These are phyloP conservation scores for Anableps anableps DNA, from an alignment of 2,797 vertebrate species.

Conservation along the genomic window DNA sequence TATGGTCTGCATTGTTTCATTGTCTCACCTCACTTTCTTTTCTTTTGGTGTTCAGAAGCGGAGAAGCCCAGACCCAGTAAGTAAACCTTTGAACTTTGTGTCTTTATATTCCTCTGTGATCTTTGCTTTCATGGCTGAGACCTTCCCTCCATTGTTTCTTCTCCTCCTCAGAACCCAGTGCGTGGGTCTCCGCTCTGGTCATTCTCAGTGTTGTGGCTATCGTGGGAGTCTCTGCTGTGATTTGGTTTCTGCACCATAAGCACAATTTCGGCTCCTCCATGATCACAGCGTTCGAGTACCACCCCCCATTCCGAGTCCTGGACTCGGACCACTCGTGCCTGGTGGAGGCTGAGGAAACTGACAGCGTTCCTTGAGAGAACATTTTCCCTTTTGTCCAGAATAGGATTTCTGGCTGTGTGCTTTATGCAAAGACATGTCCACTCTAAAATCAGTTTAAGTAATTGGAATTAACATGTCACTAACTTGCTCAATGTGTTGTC, in stretches of 20 bases:
- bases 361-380: slow-evolving; percentile 70
- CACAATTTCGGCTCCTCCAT: slow-evolving; percentile 65
- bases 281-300: slow-evolving; percentile 81
- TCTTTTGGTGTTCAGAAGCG: slow-evolving; percentile 56
- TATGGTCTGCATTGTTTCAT: slow-evolving; percentile 11
- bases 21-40: slow-evolving; percentile 16
- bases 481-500: slow-evolving; percentile 22
- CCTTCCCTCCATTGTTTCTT: slow-evolving; percentile 58
- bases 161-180: slow-evolving; percentile 65
- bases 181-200: slow-evolving; percentile 79
- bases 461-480: not conserved
- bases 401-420: slow-evolving; percentile 12
- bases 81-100: slow-evolving; percentile 44
- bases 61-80: slow-evolving; percentile 65
- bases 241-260: slow-evolving; percentile 86
- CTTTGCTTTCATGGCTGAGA: slow-evolving; percentile 22
- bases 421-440: slow-evolving; percentile 27
- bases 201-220: slow-evolving; percentile 82
- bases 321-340: slow-evolving; percentile 82
- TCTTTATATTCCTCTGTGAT: slow-evolving; percentile 24
- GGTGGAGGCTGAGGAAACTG: slow-evolving; percentile 86
- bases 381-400: not conserved
- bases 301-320: slow-evolving; percentile 78
- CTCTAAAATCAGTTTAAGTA: slow-evolving; percentile 9
- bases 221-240: slow-evolving; percentile 77